Evolutionary conservation across 2,113 vertebrate species (phyloP), one percentile per base, ranked within the genome.

Genomic region (Enhydra lutris): DNA sequence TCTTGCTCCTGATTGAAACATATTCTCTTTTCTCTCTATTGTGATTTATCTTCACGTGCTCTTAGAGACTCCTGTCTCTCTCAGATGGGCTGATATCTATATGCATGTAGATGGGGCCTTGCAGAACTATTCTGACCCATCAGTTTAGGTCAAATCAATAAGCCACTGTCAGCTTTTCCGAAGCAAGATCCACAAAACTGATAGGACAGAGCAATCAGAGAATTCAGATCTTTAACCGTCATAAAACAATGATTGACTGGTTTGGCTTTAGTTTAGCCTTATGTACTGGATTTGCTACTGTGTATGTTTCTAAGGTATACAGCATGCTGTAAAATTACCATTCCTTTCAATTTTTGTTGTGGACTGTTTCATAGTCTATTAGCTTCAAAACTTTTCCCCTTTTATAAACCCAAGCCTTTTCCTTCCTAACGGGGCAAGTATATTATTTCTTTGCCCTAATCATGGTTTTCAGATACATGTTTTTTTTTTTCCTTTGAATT

Each of bases 121-220:
- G 14, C 61, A 67, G 23, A 92, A 9, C 42, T 88, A 3, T 91
- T 71, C 89, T 59, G 61, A 79, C 31, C 78, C 29, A 31, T 82
- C 92, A 42, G 88, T 94, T 84, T 69, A 95, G 93, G 80, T 95
- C 87, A 95, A 14, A 88, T 71, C 65, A 91, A 0, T 73, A 94
- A 88, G 34, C 47, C 24, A 91, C 61, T 57, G 55, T 92, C 57
- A 57, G 36, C 45, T 86, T 95, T 95, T 34, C 59, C 87, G 78
- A 96, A 93, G 29, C 47, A 85, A 94, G 92, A 94, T 69, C 55
- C 36, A 50, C 94, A 83, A 73, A 95, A 82, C 47, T 59, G 57
- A 84, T 90, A 45, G 39, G 18, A 89, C 29, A 50, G 69, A 63
- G 65, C 71, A 61, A 14, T 92, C 29, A 47, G 55, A 96, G 57